Evolutionary conservation across 2,113 vertebrate genomes (phyloP).

Genomic region (Forbesichthys agassizii): DNA sequence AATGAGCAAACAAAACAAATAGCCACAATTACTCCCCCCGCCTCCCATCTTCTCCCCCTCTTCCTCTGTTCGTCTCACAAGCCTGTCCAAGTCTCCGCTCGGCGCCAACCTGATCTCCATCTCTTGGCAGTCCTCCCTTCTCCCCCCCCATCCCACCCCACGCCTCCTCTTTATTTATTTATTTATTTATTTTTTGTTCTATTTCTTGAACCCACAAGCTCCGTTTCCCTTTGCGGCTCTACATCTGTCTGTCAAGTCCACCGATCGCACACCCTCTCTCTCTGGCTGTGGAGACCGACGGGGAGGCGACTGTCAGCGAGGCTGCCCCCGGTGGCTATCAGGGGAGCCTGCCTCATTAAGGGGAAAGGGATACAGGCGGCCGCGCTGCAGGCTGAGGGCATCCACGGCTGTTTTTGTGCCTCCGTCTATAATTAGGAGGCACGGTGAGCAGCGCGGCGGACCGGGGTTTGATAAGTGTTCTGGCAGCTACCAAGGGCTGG

Average conservation of each 20-base stretch:
- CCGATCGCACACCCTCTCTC: not conserved
- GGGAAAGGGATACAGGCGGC: conserved; percentile 65
- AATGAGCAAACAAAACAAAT: conserved; percentile 71
- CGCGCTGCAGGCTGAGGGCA: conserved; percentile 54
- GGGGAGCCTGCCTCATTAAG: conserved; percentile 70
- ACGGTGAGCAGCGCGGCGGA: conserved; percentile 56
- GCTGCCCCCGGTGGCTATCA: conserved; percentile 51
- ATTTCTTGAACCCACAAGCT: not conserved
- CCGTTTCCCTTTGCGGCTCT: not conserved
- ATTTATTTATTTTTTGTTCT: not conserved
- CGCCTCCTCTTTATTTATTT: not conserved
- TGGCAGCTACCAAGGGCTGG: conserved; percentile 57
- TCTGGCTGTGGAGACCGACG: conserved; percentile 8
- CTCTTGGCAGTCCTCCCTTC: conserved; percentile 27
- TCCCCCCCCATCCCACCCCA: not conserved
- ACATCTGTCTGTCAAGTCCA: not conserved
- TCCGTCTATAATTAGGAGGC: conserved; percentile 71
- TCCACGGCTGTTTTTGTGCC: conserved; percentile 62
- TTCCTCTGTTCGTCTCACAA: conserved; percentile 44
- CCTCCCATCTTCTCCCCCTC: conserved; percentile 38
- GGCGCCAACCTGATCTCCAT: conserved; percentile 63
- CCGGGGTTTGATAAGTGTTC: conserved; percentile 68
- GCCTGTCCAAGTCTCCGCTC: conserved; percentile 46
- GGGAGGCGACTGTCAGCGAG: conserved; percentile 22
- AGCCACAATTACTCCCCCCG: conserved; percentile 20